phyloP scores from a whole-genome alignment of 2,113 vertebrate species.

The Psittacula cyanocephala region DNA sequence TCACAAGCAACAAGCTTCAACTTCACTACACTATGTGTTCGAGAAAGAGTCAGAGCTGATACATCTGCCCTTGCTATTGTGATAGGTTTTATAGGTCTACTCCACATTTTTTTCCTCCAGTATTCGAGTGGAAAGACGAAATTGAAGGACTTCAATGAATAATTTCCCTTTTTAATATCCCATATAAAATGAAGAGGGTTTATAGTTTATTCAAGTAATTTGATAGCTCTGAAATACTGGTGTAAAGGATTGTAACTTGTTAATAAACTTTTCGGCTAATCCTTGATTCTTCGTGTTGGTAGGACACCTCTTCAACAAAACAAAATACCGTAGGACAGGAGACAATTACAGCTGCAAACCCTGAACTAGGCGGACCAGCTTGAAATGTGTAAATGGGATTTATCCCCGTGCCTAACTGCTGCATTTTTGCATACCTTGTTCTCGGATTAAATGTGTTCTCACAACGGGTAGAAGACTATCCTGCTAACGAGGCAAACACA shows the following conservation, averaged over 20 bases:
- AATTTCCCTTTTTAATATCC: background rate
- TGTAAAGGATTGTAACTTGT: background rate
- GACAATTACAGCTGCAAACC: background rate
- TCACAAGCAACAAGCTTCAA: background rate
- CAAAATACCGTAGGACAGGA: background rate
- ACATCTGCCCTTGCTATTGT: background rate
- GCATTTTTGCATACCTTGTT: background rate
- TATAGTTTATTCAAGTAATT: background rate
- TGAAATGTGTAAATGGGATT: background rate
- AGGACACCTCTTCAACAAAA: background rate
- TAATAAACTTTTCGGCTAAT: background rate
- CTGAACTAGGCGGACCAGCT: background rate
- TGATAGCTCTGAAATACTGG: background rate
- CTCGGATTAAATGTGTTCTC: background rate
- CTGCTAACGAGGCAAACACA: background rate
- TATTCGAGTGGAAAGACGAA: background rate
- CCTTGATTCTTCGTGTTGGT: background rate
- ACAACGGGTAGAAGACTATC: background rate
- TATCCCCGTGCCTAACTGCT: background rate
- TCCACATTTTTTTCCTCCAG: background rate
- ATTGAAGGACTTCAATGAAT: background rate
- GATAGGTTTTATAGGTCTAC: background rate
- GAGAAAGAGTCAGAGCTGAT: background rate
- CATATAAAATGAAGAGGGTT: background rate
- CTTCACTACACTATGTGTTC: background rate